Conservation (phyloP, 2,888 invertebrate genomes). For the Hypomecis atomaria region DNA sequence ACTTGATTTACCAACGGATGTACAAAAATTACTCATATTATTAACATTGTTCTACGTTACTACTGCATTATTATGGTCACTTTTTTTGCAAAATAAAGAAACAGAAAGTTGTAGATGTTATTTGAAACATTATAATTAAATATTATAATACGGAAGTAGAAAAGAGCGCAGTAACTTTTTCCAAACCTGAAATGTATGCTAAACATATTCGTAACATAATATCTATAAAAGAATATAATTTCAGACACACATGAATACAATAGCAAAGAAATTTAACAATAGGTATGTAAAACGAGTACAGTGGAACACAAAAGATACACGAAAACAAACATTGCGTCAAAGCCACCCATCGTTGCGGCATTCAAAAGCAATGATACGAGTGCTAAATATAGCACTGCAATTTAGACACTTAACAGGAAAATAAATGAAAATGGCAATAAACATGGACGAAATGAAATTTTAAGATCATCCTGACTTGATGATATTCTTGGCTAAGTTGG, state of each 20-base stretch:
- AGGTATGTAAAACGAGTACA: slow-evolving; percentile 26
- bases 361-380: slow-evolving; percentile 40
- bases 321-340: slow-evolving; percentile 42
- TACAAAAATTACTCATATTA: background rate
- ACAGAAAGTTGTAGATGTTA: slow-evolving; percentile 8
- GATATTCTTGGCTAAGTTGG: too few relatives aligned
- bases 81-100: background rate
- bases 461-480: too few relatives aligned
- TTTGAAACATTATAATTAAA: slow-evolving; percentile 8
- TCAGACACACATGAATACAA: slow-evolving; percentile 7
- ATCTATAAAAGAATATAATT: slow-evolving; percentile 4
- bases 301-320: slow-evolving; percentile 26
- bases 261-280: slow-evolving; percentile 13
- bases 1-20: too few relatives aligned
- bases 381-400: slow-evolving; percentile 38
- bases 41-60: too few relatives aligned
- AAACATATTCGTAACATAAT: slow-evolving; percentile 16
- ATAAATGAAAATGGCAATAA: background rate
- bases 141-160: slow-evolving; percentile 7
- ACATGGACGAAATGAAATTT: background rate
- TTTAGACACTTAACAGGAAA: slow-evolving; percentile 17
- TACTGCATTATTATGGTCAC: background rate
- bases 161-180: slow-evolving; percentile 10
- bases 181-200: slow-evolving; percentile 5
- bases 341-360: slow-evolving; percentile 33